Evolutionary conservation across 1,140 invertebrate genomes (phyloP), one percentile per base, ranked within the genome.

Genomic region (Hyphantria cunea): DNA sequence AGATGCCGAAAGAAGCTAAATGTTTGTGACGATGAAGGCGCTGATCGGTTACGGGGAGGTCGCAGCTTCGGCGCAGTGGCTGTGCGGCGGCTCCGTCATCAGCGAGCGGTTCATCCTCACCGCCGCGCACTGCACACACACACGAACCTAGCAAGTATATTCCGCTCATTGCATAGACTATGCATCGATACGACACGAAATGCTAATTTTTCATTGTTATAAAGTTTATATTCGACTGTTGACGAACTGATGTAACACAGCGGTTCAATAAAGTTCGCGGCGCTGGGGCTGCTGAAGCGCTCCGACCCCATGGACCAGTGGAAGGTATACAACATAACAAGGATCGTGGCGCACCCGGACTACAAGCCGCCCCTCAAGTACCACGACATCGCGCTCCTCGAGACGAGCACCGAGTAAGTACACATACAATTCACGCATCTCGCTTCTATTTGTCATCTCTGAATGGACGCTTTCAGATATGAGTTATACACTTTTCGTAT

Each of bases 41-140:
- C 15, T 47, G 13, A 32, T 56, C n/a, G 54, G 54, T 3, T 56
- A 56, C 44, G 54, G 54, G 3, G 42, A 33, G 0, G 11, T 5
- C 0, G 4, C 6, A 0, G 7, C 10, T 0, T 6, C 41, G 7
- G 54, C 33, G 13, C 44, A 48, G 44, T 70, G 67, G 67, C 53
- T 70, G 9, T 68, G 65, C 6, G 73, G 59, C 4, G 73, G 73
- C 0, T 41, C 67, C 6, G 14, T 76, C n/a, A 68, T 76, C 41
- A 76, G 73, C 32, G 67, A 68, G 15, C 56, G 60, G 10, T 76
- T 64, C 44, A 69, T 76, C 9, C 49, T 76, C 11, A 76, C 70
- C 0, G 67, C 73, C 0, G 70, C 62, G 0, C 70, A 70, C 31
- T 64, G 31, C 31, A 64, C 39, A 6, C 60, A 13, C 61, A 73